phyloP scores from a whole-genome alignment of 2,797 vertebrate species.

The Setipinna tenuifilis region DNA sequence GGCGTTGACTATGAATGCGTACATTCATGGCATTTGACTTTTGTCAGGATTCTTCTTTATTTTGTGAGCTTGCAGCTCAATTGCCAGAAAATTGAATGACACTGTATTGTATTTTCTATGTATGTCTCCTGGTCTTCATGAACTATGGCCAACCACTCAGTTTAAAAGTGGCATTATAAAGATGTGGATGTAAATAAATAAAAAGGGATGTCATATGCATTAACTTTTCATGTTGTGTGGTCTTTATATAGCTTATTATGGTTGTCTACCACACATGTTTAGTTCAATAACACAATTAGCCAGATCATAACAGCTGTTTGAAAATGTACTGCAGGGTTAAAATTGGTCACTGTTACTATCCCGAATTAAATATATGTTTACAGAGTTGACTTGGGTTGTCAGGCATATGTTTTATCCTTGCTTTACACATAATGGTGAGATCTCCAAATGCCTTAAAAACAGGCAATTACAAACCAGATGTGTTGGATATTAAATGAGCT shows the following conservation, averaged over 20 bases:
- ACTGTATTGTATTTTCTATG: constrained; percentile 52
- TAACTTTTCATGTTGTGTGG: not conserved
- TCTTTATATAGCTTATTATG: not conserved
- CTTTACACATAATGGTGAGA: not conserved
- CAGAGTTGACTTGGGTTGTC: not conserved
- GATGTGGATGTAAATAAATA: constrained; percentile 72
- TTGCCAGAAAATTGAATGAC: constrained; percentile 17
- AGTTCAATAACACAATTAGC: not conserved
- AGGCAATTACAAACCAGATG: not conserved
- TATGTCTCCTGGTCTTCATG: constrained; percentile 60
- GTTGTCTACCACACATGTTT: not conserved
- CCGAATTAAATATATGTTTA: too few species aligned
- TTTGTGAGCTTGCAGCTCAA: constrained; percentile 1
- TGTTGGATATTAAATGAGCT: not conserved
- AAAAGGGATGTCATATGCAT: constrained; percentile 44
- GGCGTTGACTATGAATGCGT: constrained; percentile 11
- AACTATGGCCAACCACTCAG: constrained; percentile 61
- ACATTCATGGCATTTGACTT: not conserved
- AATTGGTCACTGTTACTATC: too few species aligned
- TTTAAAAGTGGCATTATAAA: constrained; percentile 56
- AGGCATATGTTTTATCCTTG: not conserved
- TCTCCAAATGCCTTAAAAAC: not conserved
- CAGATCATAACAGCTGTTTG: too few species aligned
- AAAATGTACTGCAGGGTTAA: too few species aligned
- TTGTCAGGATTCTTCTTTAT: not conserved